Percentiles rank a stretch among this genome's conserved stretches.
These are phyloP conservation scores for Spilarctia lutea DNA, from an alignment of 2,888 invertebrate species.

Conservation along the genomic window DNA sequence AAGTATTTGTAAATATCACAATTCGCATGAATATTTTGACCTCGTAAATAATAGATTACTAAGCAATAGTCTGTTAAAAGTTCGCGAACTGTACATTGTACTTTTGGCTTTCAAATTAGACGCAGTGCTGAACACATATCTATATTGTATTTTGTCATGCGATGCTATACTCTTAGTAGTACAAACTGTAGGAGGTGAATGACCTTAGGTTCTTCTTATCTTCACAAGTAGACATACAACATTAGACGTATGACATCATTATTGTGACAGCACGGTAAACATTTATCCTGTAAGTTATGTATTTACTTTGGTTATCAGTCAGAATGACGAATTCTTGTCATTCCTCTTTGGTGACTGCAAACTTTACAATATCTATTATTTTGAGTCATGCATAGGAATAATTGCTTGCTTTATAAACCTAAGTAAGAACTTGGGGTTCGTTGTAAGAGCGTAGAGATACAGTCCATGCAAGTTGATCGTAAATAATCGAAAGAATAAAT, in stretches of 20 bases:
- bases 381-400: neutral
- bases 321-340: conserved; percentile 46
- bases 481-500: too few relatives aligned
- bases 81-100: conserved; percentile 56
- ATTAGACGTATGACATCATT: conserved; percentile 82
- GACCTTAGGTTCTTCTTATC: conserved; percentile 75
- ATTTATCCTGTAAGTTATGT: conserved; percentile 56
- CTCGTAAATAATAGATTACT: conserved; percentile 64
- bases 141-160: conserved; percentile 75
- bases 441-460: too few relatives aligned
- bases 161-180: conserved; percentile 68
- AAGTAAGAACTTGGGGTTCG: too few relatives aligned
- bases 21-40: conserved; percentile 53
- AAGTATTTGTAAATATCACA: neutral
- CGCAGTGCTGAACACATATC: conserved; percentile 62
- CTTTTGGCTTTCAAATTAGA: conserved; percentile 74
- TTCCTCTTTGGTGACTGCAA: conserved; percentile 22
- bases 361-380: neutral
- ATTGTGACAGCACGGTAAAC: conserved; percentile 69
- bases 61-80: conserved; percentile 64
- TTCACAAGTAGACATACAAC: conserved; percentile 73
- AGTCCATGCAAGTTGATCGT: too few relatives aligned
- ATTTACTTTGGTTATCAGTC: conserved; percentile 61
- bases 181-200: conserved; percentile 72
- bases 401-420: neutral